These are phyloP conservation scores for Spodoptera picta DNA, from an alignment of 2,888 invertebrate genomes.

Conservation along the genomic window DNA sequence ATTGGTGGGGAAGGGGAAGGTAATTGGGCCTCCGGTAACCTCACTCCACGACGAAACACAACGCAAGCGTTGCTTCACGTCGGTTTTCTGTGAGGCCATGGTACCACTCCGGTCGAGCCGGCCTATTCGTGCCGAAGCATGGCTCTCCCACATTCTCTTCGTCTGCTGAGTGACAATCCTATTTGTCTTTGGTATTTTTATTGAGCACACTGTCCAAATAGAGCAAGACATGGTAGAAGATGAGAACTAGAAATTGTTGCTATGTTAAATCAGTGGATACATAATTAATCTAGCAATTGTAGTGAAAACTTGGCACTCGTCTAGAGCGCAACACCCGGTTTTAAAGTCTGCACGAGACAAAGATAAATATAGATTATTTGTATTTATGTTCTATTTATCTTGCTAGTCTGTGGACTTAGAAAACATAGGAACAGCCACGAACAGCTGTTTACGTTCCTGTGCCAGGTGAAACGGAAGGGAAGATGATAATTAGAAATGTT, in stretches of 20 bases:
- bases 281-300: conserved; percentile 36
- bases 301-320: conserved; percentile 34
- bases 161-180: no score
- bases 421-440: conserved; percentile 37
- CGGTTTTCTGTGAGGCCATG: no score
- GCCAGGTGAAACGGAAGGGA: conserved; percentile 17
- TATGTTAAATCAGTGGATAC: conserved; percentile 7
- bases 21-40: no score
- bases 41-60: no score
- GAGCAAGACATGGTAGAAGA: no score
- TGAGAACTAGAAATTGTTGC: background rate
- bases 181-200: no score
- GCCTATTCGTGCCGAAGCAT: no score
- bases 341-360: conserved; percentile 38
- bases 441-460: conserved; percentile 40
- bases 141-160: no score
- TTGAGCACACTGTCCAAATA: no score
- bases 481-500: conserved; percentile 1
- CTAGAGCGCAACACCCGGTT: conserved; percentile 19
- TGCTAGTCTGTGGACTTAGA: conserved; percentile 18
- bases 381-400: conserved; percentile 38
- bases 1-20: no score
- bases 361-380: conserved; percentile 49
- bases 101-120: no score
- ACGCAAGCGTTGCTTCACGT: no score